Conservation (phyloP, 2,797 vertebrate genomes). For the Lacerta viridis region DNA sequence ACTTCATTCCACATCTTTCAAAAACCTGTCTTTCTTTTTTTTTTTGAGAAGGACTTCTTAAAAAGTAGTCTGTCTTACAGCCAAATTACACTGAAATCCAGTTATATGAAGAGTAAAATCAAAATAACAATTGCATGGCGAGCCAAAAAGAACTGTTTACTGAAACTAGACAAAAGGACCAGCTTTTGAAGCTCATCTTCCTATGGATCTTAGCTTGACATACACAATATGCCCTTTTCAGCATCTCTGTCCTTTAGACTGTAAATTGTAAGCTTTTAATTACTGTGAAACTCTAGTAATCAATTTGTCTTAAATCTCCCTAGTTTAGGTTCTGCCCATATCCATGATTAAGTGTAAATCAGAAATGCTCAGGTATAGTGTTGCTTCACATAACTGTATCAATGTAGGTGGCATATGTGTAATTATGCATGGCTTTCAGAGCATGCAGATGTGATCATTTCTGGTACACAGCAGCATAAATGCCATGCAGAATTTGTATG, state of each 20-base stretch:
- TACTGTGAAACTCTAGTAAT: conserved; percentile 58
- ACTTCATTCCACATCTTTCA: background rate
- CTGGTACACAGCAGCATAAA: conserved; percentile 42
- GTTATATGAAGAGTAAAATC: conserved; percentile 40
- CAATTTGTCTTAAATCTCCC: conserved; percentile 61
- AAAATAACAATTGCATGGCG: conserved; percentile 37
- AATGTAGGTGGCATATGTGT: conserved; percentile 32
- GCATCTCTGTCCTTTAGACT: conserved; percentile 60
- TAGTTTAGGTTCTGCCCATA: conserved; percentile 46
- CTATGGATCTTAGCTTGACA: background rate
- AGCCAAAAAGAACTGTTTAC: conserved; percentile 20
- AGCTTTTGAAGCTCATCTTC: conserved; percentile 49
- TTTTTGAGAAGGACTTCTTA: background rate
- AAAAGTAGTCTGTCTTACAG: conserved; percentile 9
- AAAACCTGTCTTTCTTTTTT: background rate
- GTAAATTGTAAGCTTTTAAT: conserved; percentile 52
- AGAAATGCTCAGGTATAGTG: conserved; percentile 54
- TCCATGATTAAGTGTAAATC: conserved; percentile 8
- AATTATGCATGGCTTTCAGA: background rate
- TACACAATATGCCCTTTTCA: conserved; percentile 47
- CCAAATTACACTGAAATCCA: background rate
- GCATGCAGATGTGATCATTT: conserved; percentile 18
- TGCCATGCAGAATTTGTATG: conserved; percentile 65
- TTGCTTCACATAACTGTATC: conserved; percentile 34
- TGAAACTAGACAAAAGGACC: conserved; percentile 52